These are phyloP conservation scores for Luffia ferchaultella DNA, from an alignment of 2,888 invertebrate species.

Conservation along the genomic window DNA sequence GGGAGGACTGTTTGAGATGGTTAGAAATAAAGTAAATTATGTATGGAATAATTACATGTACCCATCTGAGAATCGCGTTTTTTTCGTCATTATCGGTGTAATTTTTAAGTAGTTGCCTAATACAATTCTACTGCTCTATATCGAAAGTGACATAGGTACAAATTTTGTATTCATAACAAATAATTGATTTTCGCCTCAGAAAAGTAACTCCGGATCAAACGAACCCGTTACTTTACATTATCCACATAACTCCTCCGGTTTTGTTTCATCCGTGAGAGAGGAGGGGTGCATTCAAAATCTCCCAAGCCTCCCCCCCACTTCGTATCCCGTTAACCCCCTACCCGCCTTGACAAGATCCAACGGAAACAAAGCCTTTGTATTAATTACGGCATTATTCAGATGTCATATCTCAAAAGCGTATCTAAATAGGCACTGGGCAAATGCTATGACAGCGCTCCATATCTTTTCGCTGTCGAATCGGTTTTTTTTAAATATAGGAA, in stretches of 20 bases:
- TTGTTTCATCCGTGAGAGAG: neutral
- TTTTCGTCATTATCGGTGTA: too few species aligned
- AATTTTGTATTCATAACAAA: neutral
- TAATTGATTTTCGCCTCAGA: neutral
- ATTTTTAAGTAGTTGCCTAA: too few species aligned
- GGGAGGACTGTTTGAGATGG: too few species aligned
- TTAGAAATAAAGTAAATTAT: too few species aligned
- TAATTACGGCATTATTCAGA: slow-evolving; percentile 7
- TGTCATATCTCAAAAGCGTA: slow-evolving; percentile 3
- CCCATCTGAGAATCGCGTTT: too few species aligned
- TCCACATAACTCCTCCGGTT: neutral
- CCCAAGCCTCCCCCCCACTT: neutral
- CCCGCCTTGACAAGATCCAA: slow-evolving; percentile 2
- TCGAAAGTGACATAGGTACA: too few species aligned
- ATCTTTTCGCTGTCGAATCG: neutral
- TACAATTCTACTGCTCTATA: too few species aligned
- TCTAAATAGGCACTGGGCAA: neutral
- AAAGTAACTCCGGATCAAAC: neutral
- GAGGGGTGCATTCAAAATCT: neutral
- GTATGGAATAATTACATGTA: too few species aligned
- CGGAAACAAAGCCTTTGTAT: slow-evolving; percentile 6
- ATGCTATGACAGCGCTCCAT: neutral
- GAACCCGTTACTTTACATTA: neutral
- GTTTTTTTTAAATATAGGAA: neutral
- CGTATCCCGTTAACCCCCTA: too few species aligned